A percentile compares a stretch with the other conserved stretches of the same genome.
phyloP scores from a whole-genome alignment of 30 jellyfish, hydroid and myxozoan genomes.

The Aurelia coerulea region DNA sequence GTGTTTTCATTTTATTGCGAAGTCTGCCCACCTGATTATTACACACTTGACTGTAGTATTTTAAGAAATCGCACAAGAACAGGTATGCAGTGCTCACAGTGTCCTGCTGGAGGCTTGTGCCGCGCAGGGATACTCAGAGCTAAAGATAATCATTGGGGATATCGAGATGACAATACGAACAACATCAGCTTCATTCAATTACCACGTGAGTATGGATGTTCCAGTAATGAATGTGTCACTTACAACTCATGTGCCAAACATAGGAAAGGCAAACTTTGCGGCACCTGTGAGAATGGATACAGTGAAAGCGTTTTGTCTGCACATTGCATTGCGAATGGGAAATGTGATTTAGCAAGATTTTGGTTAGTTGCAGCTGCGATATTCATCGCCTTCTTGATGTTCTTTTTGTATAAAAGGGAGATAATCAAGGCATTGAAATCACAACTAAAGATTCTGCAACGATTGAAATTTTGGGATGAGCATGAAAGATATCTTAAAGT shows the following conservation, averaged over 20 bases:
- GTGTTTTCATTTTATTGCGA: background rate
- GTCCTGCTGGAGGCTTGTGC: slow-evolving; percentile 5
- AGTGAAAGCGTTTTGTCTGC: slow-evolving; percentile 2
- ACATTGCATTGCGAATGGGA: background rate
- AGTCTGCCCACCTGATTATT: background rate
- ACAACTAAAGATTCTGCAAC: background rate
- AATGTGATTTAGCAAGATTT: background rate
- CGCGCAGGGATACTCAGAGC: background rate
- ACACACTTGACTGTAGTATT: background rate
- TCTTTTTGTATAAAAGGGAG: background rate
- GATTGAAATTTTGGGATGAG: too few relatives aligned
- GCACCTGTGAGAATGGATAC: background rate
- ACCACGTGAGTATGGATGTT: background rate
- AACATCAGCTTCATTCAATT: background rate
- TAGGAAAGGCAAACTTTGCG: background rate
- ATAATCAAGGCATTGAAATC: background rate
- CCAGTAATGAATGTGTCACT: background rate
- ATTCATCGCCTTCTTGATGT: background rate
- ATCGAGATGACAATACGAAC: background rate
- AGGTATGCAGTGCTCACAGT: background rate
- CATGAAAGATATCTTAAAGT: too few relatives aligned
- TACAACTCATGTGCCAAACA: background rate
- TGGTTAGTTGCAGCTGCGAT: background rate
- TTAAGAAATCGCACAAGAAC: background rate
- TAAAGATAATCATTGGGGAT: background rate